phyloP scores from a whole-genome alignment of 2,113 vertebrate genomes.

The Actenoides lindsayi region DNA sequence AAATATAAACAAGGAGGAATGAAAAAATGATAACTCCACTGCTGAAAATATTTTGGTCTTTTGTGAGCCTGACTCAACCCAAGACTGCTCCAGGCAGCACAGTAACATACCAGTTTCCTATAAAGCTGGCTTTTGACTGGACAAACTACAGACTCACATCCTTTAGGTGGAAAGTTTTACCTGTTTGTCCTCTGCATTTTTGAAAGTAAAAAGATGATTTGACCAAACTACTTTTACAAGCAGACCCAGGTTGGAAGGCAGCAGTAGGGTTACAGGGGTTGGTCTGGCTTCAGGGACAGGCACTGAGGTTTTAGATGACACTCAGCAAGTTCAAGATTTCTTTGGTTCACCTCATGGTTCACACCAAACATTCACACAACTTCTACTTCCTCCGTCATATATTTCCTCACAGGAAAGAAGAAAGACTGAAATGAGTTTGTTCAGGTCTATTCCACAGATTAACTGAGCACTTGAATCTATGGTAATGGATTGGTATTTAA shows the following conservation, averaged over 20 bases:
- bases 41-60: neutral
- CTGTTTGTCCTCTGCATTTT: neutral
- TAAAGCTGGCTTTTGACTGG: neutral
- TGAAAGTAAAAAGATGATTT: neutral
- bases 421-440: neutral
- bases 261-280: neutral
- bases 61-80: neutral
- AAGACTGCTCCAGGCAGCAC: neutral
- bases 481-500: neutral
- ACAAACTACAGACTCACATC: neutral
- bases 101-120: neutral
- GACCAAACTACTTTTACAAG: neutral
- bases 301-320: fast-evolving
- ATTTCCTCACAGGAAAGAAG: neutral
- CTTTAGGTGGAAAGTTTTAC: neutral
- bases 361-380: neutral
- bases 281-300: neutral
- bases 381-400: neutral
- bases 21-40: neutral
- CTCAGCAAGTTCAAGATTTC: neutral
- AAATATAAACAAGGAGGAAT: neutral
- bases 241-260: neutral
- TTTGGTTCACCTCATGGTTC: neutral
- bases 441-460: neutral
- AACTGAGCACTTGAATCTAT: neutral